Evolutionary conservation across 2,113 vertebrate genomes (phyloP).

Genomic region (Hydropotes inermis): DNA sequence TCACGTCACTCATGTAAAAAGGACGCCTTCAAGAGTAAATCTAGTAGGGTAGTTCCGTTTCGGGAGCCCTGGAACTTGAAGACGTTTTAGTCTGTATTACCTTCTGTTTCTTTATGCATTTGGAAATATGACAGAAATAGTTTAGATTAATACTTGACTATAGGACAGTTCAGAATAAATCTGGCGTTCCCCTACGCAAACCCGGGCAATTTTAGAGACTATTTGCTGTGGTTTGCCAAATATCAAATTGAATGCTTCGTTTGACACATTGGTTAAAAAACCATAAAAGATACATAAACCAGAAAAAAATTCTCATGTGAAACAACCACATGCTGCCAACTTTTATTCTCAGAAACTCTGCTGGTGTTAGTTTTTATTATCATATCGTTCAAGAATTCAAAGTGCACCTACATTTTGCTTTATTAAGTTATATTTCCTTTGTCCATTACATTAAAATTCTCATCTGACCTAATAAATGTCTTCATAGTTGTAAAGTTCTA

Average conservation of each 20-base stretch:
- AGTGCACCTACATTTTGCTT: neutral
- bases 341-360: conserved; percentile 7
- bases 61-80: neutral
- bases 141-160: neutral
- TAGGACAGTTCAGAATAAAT: neutral
- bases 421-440: neutral
- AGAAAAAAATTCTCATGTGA: neutral
- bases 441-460: neutral
- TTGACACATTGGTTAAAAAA: neutral
- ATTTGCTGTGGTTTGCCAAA: neutral
- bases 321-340: neutral
- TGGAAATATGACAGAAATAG: neutral
- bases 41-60: neutral
- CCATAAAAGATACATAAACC: neutral
- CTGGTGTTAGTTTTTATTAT: neutral
- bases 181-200: neutral
- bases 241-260: neutral
- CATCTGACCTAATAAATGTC: neutral
- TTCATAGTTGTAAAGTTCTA: neutral
- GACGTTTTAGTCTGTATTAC: neutral
- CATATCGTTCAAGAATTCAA: neutral
- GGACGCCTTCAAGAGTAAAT: neutral
- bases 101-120: neutral
- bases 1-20: neutral
- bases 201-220: neutral